Conservation (phyloP, 2,888 invertebrate species). For the Phortica okadai region DNA sequence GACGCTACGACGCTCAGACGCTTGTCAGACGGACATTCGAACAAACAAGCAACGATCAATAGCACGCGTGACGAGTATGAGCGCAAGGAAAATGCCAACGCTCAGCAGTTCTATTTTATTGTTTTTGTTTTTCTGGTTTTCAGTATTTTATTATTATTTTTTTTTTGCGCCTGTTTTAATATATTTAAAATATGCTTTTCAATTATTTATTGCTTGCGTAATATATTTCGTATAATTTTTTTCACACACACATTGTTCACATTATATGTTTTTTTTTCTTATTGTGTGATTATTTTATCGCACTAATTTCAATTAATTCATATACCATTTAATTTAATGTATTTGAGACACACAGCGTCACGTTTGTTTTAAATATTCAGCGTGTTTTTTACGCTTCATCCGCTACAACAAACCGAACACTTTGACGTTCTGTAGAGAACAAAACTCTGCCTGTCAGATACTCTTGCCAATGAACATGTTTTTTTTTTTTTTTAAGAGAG, state of each 20-base stretch:
- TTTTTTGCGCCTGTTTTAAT: neutral
- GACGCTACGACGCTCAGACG: too few species aligned
- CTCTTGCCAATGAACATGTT: too few species aligned
- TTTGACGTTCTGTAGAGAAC: slow-evolving; percentile 3
- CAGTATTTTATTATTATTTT: neutral
- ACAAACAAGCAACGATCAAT: neutral
- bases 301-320: slow-evolving; percentile 2
- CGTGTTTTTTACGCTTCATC: neutral
- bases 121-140: neutral
- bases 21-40: neutral
- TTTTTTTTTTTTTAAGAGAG: too few species aligned
- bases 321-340: neutral
- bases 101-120: neutral
- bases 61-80: neutral
- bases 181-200: slow-evolving; percentile 7
- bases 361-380: neutral
- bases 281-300: neutral
- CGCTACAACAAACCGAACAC: slow-evolving; percentile 15
- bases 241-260: neutral
- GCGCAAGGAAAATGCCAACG: slow-evolving; percentile 11
- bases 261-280: neutral
- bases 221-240: slow-evolving; percentile 9
- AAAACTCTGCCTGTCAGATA: too few species aligned
- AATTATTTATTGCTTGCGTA: slow-evolving; percentile 30
- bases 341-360: neutral